Conservation (phyloP, 2,888 invertebrate genomes). For the Monochamus alternatus region DNA sequence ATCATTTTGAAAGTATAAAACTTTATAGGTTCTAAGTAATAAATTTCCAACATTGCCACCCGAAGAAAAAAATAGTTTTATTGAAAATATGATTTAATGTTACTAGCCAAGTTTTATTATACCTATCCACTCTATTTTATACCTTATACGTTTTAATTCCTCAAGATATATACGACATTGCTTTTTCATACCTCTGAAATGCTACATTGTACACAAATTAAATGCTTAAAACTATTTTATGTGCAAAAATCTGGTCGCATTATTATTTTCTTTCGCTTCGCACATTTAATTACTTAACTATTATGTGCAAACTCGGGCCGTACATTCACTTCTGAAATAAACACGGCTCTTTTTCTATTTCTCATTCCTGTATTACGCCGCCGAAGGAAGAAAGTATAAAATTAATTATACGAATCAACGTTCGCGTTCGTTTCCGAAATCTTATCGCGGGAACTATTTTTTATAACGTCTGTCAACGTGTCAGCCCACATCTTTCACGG, state of each 20-base stretch:
- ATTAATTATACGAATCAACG: conserved; percentile 24
- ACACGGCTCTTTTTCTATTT: too few species aligned
- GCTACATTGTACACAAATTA: conserved; percentile 35
- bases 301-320: too few species aligned
- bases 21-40: conserved; percentile 66
- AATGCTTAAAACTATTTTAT: conserved; percentile 30
- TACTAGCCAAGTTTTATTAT: conserved; percentile 55
- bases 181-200: conserved; percentile 33
- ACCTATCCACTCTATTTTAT: conserved; percentile 50
- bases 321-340: too few species aligned
- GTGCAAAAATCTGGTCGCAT: conserved; percentile 36
- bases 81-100: conserved; percentile 70
- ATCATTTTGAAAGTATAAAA: conserved; percentile 64
- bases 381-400: not conserved
- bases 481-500: conserved; percentile 8
- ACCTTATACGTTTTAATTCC: conserved; percentile 43
- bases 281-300: not conserved
- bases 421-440: not conserved
- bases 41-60: conserved; percentile 58
- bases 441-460: conserved; percentile 12
- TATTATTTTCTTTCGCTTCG: conserved; percentile 25
- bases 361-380: too few species aligned
- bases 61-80: conserved; percentile 66
- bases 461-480: conserved; percentile 1
- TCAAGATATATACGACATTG: conserved; percentile 38